A percentile compares a stretch with the other conserved stretches of the same genome.
These are phyloP conservation scores for Abrostola triplasia DNA, from an alignment of 2,888 invertebrate genomes.

Conservation along the genomic window DNA sequence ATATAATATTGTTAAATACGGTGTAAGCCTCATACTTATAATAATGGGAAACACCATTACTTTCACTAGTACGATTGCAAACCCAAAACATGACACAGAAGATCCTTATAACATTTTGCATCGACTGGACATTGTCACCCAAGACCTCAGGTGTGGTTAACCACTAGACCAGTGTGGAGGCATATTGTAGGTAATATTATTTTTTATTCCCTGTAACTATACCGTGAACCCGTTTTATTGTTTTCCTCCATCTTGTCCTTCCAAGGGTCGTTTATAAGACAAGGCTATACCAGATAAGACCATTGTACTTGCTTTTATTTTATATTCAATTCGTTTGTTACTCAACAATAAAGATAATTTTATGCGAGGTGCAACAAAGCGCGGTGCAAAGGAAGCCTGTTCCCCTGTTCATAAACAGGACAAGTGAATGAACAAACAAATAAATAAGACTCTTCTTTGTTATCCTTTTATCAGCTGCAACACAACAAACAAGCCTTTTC, in stretches of 20 bases:
- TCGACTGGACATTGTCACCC: no score
- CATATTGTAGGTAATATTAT: neutral
- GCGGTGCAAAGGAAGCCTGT: neutral
- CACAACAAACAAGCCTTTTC: no score
- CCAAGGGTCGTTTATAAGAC: neutral
- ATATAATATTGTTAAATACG: no score
- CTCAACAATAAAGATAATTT: neutral
- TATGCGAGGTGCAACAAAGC: slow-evolving; percentile 1
- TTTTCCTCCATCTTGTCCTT: neutral
- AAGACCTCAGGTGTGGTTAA: no score
- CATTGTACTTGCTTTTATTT: slow-evolving; percentile 4
- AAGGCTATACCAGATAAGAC: neutral
- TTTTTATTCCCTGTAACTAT: neutral
- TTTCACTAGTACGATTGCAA: no score
- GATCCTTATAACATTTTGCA: no score
- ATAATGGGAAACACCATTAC: no score
- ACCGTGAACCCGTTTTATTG: neutral
- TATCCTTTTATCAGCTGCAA: neutral
- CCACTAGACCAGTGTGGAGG: neutral
- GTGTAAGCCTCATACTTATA: no score
- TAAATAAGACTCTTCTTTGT: neutral
- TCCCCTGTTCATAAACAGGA: neutral
- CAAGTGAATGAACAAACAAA: neutral
- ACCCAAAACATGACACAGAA: no score
- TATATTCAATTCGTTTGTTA: neutral